phyloP scores from a whole-genome alignment of 2,888 invertebrate genomes.

The Pocota personata region DNA sequence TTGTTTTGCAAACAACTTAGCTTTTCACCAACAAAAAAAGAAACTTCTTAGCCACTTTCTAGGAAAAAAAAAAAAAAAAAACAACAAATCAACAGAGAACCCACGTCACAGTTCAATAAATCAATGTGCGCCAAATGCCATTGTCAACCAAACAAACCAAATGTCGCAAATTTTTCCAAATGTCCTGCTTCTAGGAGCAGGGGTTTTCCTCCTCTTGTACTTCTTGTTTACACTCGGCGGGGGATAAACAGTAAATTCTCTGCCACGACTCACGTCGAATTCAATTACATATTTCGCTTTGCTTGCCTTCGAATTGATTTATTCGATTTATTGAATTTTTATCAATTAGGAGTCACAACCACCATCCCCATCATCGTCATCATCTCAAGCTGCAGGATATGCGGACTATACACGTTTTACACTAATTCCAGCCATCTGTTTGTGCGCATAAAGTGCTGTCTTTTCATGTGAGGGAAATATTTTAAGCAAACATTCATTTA shows the following conservation, averaged over 20 bases:
- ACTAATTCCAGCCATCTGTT: slow-evolving; percentile 61
- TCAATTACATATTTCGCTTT: slow-evolving; percentile 52
- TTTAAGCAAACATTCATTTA: slow-evolving; percentile 66
- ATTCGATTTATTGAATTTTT: slow-evolving; percentile 71
- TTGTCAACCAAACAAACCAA: slow-evolving; percentile 69
- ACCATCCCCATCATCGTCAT: background rate
- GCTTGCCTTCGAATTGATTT: slow-evolving; percentile 65
- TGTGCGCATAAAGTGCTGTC: slow-evolving; percentile 6
- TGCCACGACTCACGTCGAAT: slow-evolving; percentile 38
- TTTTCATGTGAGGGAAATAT: slow-evolving; percentile 15
- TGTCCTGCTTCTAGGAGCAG: background rate
- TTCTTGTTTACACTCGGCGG: slow-evolving; percentile 7
- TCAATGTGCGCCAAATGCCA: slow-evolving; percentile 67
- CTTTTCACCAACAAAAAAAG: background rate
- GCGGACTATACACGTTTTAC: background rate
- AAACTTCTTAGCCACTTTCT: slow-evolving; percentile 2
- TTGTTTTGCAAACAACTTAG: slow-evolving; percentile 63
- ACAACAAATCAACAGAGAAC: slow-evolving; percentile 26
- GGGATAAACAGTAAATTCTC: slow-evolving; percentile 32
- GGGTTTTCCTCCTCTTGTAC: background rate
- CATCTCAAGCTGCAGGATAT: background rate
- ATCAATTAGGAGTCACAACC: slow-evolving; percentile 58
- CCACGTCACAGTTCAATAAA: slow-evolving; percentile 68
- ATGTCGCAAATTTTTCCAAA: slow-evolving; percentile 51
- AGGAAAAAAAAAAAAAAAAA: background rate